Evolutionary conservation across 2,797 vertebrate genomes (phyloP).

Genomic region (Chaenodraco wilsoni): DNA sequence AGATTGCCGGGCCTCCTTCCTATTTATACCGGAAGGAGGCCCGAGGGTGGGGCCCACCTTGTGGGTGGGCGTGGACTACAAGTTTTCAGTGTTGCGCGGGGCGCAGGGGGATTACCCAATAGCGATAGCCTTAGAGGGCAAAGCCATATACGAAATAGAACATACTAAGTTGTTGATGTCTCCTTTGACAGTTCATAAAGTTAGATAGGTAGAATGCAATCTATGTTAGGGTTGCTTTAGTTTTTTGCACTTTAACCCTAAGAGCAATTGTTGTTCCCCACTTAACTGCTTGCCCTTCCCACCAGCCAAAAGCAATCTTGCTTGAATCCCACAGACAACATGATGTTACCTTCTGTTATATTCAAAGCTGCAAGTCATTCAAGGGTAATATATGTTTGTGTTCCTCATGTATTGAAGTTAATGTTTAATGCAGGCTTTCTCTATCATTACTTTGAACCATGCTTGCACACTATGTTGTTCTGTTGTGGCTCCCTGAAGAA

Average conservation of each 20-base stretch:
- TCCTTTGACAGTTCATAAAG: constrained; percentile 15
- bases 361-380: constrained; percentile 11
- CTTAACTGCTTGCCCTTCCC: not conserved
- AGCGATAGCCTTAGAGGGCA: too few relatives aligned
- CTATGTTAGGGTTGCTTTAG: constrained; percentile 49
- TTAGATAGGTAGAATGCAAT: constrained; percentile 29
- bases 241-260: constrained; percentile 21
- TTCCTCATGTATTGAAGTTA: constrained; percentile 1
- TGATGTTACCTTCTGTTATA: constrained; percentile 10
- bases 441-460: not conserved
- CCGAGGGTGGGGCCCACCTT: too few relatives aligned
- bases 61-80: too few relatives aligned
- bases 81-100: too few relatives aligned
- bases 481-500: not conserved
- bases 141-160: too few relatives aligned
- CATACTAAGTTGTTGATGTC: not conserved
- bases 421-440: constrained; percentile 6
- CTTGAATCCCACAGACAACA: constrained; percentile 14
- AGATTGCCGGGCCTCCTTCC: too few relatives aligned
- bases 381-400: constrained; percentile 20
- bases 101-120: too few relatives aligned
- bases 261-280: constrained; percentile 9
- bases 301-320: constrained; percentile 32
- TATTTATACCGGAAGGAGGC: too few relatives aligned
- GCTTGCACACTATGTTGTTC: constrained; percentile 16